Conservation (phyloP, 2,113 vertebrate genomes). For the Petromus typicus region DNA sequence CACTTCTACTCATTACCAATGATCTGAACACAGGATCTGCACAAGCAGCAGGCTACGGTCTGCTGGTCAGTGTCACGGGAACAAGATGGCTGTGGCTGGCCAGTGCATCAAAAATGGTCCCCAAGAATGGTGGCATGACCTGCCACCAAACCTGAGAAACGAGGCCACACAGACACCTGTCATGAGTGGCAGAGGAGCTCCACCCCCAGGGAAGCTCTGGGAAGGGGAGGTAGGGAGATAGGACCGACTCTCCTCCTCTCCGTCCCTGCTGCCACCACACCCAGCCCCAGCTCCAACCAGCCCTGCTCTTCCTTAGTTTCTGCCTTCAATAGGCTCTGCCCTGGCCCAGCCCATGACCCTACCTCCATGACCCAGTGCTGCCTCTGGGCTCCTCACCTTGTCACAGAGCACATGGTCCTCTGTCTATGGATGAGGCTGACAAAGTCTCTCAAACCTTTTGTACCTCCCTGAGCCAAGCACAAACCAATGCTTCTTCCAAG, state of each 20-base stretch:
- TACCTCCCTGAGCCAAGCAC: background rate
- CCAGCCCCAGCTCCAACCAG: no score
- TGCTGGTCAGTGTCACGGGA: background rate
- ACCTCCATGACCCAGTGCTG: background rate
- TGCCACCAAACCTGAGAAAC: background rate
- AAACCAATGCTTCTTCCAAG: background rate
- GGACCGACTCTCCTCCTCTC: background rate
- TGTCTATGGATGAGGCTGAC: background rate
- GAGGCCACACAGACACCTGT: background rate
- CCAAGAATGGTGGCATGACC: background rate
- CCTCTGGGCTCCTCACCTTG: background rate
- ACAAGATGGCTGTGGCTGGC: background rate
- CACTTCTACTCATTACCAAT: background rate
- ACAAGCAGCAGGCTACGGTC: background rate
- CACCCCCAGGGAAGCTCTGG: no score
- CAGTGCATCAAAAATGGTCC: background rate
- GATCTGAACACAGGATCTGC: background rate
- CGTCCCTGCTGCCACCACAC: background rate
- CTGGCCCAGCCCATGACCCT: background rate
- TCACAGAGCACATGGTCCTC: background rate
- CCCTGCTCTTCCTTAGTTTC: no score
- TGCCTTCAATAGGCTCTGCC: background rate
- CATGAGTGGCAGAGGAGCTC: no score
- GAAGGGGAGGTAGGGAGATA: no score
- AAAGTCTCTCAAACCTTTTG: background rate